phyloP scores from a whole-genome alignment of 2,797 vertebrate species.

The Danionella dracula region DNA sequence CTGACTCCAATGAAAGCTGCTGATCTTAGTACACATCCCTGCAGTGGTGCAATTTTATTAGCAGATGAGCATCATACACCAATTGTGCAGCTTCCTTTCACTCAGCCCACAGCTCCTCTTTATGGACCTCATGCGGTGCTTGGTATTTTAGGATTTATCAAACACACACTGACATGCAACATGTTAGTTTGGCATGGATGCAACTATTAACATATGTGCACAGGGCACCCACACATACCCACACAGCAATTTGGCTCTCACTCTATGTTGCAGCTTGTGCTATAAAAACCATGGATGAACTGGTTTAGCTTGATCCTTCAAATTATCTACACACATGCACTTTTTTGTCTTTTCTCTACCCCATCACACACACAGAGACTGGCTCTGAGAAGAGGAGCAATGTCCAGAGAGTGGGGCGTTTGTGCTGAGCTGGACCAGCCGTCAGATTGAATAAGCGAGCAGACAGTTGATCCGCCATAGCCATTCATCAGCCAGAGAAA shows the following conservation, averaged over 20 bases:
- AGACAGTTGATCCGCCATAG: slow-evolving; percentile 79
- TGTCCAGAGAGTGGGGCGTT: slow-evolving; percentile 72
- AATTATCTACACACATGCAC: slow-evolving; percentile 19
- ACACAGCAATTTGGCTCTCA: neutral
- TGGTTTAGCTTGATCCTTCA: slow-evolving; percentile 2
- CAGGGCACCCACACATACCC: slow-evolving; percentile 23
- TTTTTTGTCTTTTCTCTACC: slow-evolving; percentile 7
- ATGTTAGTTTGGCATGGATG: slow-evolving; percentile 27
- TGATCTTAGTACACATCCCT: slow-evolving; percentile 15
- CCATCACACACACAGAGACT: slow-evolving; percentile 24
- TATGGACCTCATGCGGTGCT: neutral
- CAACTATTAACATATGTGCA: slow-evolving; percentile 31
- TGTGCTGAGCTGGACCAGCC: slow-evolving; percentile 79
- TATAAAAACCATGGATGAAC: slow-evolving; percentile 11
- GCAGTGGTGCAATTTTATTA: slow-evolving; percentile 33
- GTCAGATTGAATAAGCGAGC: slow-evolving; percentile 76
- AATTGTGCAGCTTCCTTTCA: slow-evolving; percentile 9
- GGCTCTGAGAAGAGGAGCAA: slow-evolving; percentile 63
- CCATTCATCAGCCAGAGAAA: slow-evolving; percentile 79
- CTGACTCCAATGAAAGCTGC: neutral
- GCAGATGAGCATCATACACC: slow-evolving; percentile 16
- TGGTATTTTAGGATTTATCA: slow-evolving; percentile 27
- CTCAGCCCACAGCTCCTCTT: neutral
- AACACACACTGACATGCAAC: slow-evolving; percentile 26
- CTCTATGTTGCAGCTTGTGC: neutral